Evolutionary conservation across 2,113 vertebrate genomes (phyloP), one percentile per base, ranked within the genome.

Genomic region (Geothlypis trichas): DNA sequence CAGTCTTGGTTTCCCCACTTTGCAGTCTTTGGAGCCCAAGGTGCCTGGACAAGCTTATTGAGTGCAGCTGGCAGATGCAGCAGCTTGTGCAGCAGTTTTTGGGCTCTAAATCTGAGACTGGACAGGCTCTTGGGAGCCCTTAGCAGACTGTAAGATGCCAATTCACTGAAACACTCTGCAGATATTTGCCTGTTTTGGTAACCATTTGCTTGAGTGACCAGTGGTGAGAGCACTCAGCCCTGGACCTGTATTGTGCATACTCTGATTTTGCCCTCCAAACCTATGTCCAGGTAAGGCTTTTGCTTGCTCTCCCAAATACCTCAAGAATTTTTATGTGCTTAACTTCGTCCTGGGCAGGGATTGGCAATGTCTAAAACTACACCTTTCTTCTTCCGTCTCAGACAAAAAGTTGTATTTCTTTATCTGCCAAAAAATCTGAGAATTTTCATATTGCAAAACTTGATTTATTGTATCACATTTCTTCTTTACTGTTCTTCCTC

Each of bases 11-110:
- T 61, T 84, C 2, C 0, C 14, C 23, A 9, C 26, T 87, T 59
- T 54, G n/a, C 27, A 67, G 47, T 9, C 57, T 51, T 55, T 42
- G 78, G n/a, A 72, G 42, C 22, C 26, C 19, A 28, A 13, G 6
- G 37, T 58, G 41, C 68, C 51, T 49, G 35, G 23, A 47, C 23
- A n/a, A 2, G 5, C 44, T 80, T 68, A 13, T 1, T 0, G 0
- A 68, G 33, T 0, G 0, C 59, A 79, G 83, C 57, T 84, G 73
- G 42, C 42, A 83, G 57, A 49, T 9, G 20, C 41, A 85, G 55
- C 27, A 83, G 72, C 26, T 68, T 51, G 23, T 63, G 58, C 44
- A 55, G 65, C 31, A 49, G 28, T 51, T 84, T 49, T 55, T 6
- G 46, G 47, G 33, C 51, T 81, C 42, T 80, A 11, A 42, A 42